Conservation (phyloP, 2,113 vertebrate species). For the Orycteropus afer region DNA sequence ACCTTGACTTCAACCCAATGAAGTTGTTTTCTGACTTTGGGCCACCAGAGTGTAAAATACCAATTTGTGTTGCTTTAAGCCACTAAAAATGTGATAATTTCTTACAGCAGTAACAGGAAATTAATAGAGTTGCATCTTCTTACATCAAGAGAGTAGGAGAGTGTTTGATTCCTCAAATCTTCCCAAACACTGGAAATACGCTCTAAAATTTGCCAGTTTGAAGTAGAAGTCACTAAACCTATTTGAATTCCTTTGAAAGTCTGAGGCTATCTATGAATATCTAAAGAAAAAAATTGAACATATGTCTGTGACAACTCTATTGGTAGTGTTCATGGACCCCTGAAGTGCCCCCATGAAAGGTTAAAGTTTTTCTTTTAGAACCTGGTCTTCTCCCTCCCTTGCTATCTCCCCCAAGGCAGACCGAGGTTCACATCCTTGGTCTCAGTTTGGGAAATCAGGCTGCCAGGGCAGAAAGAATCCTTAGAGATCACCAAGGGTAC, state of each 20-base stretch:
- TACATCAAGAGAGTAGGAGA: not conserved
- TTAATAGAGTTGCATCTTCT: not conserved
- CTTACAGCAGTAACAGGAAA: not conserved
- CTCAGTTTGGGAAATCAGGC: not conserved
- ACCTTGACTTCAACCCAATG: too few species aligned
- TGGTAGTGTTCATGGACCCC: not conserved
- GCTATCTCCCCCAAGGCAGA: not conserved
- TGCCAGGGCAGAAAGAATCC: not conserved
- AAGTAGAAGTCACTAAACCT: not conserved
- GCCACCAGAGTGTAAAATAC: not conserved
- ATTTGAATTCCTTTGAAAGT: not conserved
- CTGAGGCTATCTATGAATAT: not conserved
- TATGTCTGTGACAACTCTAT: not conserved
- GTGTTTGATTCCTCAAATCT: not conserved
- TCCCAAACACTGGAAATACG: not conserved
- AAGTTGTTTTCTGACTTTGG: not conserved
- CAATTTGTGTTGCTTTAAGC: not conserved
- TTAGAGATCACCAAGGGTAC: not conserved
- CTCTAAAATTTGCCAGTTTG: not conserved
- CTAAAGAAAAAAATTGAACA: not conserved
- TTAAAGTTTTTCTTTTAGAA: not conserved
- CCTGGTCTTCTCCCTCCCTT: not conserved
- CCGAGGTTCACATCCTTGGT: not conserved
- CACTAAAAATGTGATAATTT: not conserved
- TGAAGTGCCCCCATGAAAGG: not conserved